These are phyloP conservation scores for Heliconius ismenius DNA, from an alignment of 2,888 invertebrate genomes.

Conservation along the genomic window DNA sequence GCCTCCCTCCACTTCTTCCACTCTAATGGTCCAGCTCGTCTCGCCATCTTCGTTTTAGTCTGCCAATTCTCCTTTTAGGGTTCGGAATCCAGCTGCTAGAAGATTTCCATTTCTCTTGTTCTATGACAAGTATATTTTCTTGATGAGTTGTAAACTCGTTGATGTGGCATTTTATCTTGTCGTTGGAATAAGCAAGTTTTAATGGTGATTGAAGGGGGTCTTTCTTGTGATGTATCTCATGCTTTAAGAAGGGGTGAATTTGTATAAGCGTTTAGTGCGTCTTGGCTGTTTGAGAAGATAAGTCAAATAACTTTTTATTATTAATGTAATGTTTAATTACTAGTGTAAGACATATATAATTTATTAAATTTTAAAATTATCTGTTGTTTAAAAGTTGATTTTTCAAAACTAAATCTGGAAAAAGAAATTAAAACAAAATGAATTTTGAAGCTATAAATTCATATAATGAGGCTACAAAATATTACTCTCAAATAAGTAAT, in stretches of 20 bases:
- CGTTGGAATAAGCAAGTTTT: constrained; percentile 62
- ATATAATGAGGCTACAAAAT: too few relatives aligned
- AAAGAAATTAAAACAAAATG: too few relatives aligned
- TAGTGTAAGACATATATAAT: neutral
- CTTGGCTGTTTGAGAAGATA: neutral
- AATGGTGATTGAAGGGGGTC: constrained; percentile 59
- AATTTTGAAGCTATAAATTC: too few relatives aligned
- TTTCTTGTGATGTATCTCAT: constrained; percentile 39
- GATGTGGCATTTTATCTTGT: constrained; percentile 63
- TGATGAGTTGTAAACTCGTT: constrained; percentile 64
- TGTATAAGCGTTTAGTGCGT: constrained; percentile 12
- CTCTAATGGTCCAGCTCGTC: too few relatives aligned
- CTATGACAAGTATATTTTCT: constrained; percentile 31
- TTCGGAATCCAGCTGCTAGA: too few relatives aligned
- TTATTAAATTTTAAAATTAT: too few relatives aligned
- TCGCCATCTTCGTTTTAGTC: too few relatives aligned
- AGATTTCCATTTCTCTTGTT: neutral
- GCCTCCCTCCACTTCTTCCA: too few relatives aligned
- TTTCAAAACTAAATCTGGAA: too few relatives aligned
- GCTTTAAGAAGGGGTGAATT: constrained; percentile 27
- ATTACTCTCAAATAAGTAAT: too few relatives aligned
- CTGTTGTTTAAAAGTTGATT: rapidly evolving
- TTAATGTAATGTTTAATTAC: too few relatives aligned
- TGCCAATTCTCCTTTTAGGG: too few relatives aligned
- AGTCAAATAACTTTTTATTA: neutral